Conservation (phyloP, 2,113 vertebrate species). For the Smithornis capensis region DNA sequence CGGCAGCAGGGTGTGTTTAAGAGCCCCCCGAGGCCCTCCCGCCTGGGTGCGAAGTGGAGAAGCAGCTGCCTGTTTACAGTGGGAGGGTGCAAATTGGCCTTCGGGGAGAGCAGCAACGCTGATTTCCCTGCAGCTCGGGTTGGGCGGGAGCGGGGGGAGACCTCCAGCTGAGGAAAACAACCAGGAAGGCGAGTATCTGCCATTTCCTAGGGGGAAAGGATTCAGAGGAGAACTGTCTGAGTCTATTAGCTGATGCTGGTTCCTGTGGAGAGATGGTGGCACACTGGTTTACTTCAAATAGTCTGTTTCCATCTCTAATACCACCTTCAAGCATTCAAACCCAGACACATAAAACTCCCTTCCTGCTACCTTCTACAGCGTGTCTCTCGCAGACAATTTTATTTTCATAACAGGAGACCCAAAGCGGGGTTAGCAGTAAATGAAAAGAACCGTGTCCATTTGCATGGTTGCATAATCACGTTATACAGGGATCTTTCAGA, state of each 20-base stretch:
- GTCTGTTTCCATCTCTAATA: slow-evolving; percentile 4
- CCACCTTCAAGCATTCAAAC: neutral
- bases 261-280: slow-evolving; percentile 49
- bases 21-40: neutral
- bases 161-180: slow-evolving; percentile 41
- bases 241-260: slow-evolving; percentile 46
- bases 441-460: slow-evolving; percentile 50
- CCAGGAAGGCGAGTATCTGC: slow-evolving; percentile 20
- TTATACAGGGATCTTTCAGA: slow-evolving; percentile 52
- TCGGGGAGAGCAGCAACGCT: neutral
- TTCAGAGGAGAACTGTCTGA: slow-evolving; percentile 45
- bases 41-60: neutral
- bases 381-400: neutral
- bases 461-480: slow-evolving; percentile 63
- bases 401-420: neutral
- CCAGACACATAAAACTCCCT: neutral
- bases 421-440: slow-evolving; percentile 7
- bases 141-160: neutral
- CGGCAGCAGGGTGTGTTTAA: neutral
- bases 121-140: neutral
- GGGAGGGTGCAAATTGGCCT: slow-evolving; percentile 33
- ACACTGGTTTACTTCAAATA: slow-evolving; percentile 21
- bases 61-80: neutral
- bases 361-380: neutral
- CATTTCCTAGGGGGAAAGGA: slow-evolving; percentile 46